Evolutionary conservation across 1,140 invertebrate species (phyloP).

Genomic region (Micrasema longulum): DNA sequence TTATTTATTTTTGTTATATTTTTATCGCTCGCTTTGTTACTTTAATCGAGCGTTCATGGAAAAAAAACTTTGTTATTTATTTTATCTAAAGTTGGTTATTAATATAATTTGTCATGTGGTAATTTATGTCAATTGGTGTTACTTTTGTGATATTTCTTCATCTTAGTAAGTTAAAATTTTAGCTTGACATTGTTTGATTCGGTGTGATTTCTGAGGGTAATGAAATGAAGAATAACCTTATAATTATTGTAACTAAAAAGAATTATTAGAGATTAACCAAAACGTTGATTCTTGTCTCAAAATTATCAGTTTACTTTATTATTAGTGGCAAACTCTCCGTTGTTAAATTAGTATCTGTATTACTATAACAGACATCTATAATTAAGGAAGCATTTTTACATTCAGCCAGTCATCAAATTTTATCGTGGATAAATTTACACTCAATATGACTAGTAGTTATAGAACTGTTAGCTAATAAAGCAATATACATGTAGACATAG

Average conservation of each 20-base stretch:
- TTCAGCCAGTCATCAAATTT: constrained; percentile 2
- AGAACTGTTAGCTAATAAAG: constrained; percentile 32
- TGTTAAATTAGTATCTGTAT: constrained; percentile 1
- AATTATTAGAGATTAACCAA: no score
- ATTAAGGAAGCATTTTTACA: constrained; percentile 18
- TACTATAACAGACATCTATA: neutral
- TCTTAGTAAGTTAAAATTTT: no score
- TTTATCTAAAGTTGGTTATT: neutral
- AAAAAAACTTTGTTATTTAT: constrained; percentile 23
- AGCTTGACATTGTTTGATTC: no score
- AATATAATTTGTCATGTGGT: constrained; percentile 13
- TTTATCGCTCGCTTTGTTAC: neutral
- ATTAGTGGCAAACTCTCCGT: neutral
- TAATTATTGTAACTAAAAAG: no score
- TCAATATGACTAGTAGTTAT: constrained; percentile 16
- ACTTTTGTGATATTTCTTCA: constrained; percentile 7
- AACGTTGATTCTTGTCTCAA: no score
- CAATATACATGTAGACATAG: constrained; percentile 23
- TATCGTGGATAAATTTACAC: constrained; percentile 17
- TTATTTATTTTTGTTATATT: constrained; percentile 1
- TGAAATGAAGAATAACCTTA: no score
- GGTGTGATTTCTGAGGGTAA: no score
- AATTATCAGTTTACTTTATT: no score
- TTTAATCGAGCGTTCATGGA: neutral
- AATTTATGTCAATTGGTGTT: constrained; percentile 14